These are phyloP conservation scores for Nemotelus nigrinus DNA, from an alignment of 2,888 invertebrate species.

Conservation along the genomic window DNA sequence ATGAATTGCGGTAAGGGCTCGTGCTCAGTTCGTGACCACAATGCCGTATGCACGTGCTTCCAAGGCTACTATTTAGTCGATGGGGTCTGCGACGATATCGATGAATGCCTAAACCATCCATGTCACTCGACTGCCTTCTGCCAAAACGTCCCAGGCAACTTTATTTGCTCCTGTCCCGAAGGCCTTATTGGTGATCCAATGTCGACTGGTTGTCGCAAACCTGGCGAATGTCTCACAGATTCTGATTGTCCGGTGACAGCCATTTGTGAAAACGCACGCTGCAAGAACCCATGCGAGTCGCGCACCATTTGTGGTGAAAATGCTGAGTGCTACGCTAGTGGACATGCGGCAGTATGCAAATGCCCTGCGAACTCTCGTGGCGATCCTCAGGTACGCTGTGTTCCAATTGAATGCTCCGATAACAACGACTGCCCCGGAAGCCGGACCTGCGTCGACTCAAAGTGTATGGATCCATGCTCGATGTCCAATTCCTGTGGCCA, in stretches of 20 bases:
- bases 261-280: constrained; percentile 78
- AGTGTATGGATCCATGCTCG: constrained; percentile 84
- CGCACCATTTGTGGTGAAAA: constrained; percentile 76
- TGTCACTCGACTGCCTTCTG: constrained; percentile 84
- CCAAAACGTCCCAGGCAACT: constrained; percentile 81
- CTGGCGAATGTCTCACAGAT: constrained; percentile 84
- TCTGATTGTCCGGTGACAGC: constrained; percentile 82
- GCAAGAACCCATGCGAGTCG: constrained; percentile 80
- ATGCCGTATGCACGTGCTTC: constrained; percentile 78
- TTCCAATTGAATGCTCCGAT: constrained; percentile 79
- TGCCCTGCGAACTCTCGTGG: constrained; percentile 81
- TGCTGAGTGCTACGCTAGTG: constrained; percentile 76
- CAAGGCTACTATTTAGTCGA: constrained; percentile 76
- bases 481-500: constrained; percentile 84
- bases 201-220: constrained; percentile 78
- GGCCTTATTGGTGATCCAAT: constrained; percentile 83
- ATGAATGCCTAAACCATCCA: constrained; percentile 82
- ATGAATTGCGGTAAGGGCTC: constrained; percentile 82
- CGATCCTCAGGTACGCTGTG: constrained; percentile 78
- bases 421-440: constrained; percentile 78
- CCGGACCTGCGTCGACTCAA: constrained; percentile 80
- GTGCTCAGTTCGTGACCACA: constrained; percentile 79
- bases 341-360: constrained; percentile 77
- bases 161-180: constrained; percentile 78
- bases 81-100: constrained; percentile 79